These are phyloP conservation scores for Crotophaga sulcirostris DNA, from an alignment of 2,113 vertebrate species.

Conservation along the genomic window DNA sequence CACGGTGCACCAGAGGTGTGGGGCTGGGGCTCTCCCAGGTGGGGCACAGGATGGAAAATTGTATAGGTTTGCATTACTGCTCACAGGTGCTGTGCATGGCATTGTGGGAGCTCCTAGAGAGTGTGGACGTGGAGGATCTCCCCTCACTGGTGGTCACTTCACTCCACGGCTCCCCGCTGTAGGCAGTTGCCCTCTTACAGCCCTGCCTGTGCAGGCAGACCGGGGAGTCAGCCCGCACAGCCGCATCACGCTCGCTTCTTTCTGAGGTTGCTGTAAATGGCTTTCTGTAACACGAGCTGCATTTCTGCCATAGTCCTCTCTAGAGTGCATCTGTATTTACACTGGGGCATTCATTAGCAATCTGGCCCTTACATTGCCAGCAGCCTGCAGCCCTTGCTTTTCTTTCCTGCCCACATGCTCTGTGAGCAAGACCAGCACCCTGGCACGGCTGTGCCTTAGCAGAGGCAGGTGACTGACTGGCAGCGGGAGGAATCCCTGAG, in stretches of 20 bases:
- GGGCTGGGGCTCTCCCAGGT: neutral
- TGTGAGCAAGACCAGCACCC: neutral
- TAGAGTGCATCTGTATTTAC: slow-evolving; percentile 29
- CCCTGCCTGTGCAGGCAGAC: neutral
- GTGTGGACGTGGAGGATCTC: neutral
- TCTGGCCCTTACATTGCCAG: neutral
- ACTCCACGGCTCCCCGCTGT: neutral
- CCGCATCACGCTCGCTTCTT: neutral
- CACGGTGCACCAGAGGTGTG: neutral
- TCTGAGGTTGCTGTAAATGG: slow-evolving; percentile 18
- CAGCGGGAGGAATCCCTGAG: neutral
- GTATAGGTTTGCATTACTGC: neutral
- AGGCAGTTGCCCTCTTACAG: neutral
- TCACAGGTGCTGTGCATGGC: neutral
- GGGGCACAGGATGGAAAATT: accelerated
- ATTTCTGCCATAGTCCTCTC: slow-evolving; percentile 32
- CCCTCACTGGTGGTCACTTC: accelerated
- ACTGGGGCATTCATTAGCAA: neutral
- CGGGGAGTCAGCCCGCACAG: neutral
- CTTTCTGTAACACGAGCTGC: slow-evolving; percentile 43
- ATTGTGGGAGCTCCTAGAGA: neutral
- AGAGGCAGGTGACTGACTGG: neutral
- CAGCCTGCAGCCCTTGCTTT: neutral
- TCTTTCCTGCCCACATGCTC: neutral
- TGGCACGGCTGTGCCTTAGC: neutral